Percentiles rank a stretch among this genome's conserved stretches.
These are phyloP conservation scores for Sisor rabdophorus DNA, from an alignment of 2,113 vertebrate species.

Conservation along the genomic window DNA sequence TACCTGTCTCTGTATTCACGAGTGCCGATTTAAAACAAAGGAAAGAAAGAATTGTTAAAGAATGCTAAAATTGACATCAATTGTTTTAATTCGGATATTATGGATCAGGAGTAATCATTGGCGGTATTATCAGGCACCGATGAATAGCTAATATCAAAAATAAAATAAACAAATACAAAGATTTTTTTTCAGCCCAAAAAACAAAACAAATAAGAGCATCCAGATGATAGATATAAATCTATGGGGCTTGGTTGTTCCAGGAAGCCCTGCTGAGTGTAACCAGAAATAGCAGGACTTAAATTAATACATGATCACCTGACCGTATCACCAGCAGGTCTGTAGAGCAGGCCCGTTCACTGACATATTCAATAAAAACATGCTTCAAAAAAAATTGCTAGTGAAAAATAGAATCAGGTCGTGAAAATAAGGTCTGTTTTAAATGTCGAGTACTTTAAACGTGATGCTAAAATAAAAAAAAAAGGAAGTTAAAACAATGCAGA, in stretches of 20 bases:
- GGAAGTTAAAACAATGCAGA: not conserved
- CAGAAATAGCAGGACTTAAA: conserved; percentile 35
- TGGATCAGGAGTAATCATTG: not conserved
- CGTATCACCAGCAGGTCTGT: not conserved
- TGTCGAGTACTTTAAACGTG: not conserved
- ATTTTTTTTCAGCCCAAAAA: not conserved
- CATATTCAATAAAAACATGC: not conserved
- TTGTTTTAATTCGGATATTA: not conserved
- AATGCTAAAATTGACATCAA: conserved; percentile 4
- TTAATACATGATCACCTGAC: conserved; percentile 7
- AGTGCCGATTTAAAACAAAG: conserved; percentile 45
- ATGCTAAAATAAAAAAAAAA: not conserved
- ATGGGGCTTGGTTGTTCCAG: conserved; percentile 3
- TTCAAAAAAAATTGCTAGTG: not conserved
- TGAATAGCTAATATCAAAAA: conserved; percentile 5
- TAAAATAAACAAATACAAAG: not conserved
- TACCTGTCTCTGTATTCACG: conserved; percentile 59
- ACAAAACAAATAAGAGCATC: conserved; percentile 13
- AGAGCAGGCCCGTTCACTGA: conserved; percentile 15
- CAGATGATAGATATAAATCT: conserved; percentile 31
- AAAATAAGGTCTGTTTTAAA: not conserved
- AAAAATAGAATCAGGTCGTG: not conserved
- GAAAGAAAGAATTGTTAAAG: conserved; percentile 34
- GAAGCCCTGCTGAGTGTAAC: conserved; percentile 22
- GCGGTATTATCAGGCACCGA: not conserved